phyloP scores from a whole-genome alignment of 1,140 invertebrate species.

The Daktulosphaira vitifoliae region DNA sequence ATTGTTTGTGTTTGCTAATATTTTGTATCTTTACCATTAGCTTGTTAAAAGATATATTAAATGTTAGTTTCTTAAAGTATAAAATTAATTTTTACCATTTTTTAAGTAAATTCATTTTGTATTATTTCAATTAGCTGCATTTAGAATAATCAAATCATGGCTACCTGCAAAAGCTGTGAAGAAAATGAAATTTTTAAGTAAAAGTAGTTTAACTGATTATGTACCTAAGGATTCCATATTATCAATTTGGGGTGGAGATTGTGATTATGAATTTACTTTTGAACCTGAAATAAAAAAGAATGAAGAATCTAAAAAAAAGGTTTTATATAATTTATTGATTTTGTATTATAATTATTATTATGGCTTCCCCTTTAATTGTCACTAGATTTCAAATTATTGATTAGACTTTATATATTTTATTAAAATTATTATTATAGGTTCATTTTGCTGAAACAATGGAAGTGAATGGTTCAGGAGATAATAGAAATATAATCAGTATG shows the following conservation, averaged over 20 bases:
- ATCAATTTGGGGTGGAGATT: constrained; percentile 76
- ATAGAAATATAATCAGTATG: constrained; percentile 12
- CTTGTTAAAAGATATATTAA: background rate
- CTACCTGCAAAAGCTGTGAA: constrained; percentile 80
- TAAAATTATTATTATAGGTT: constrained; percentile 1
- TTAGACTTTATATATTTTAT: background rate
- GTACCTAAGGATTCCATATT: constrained; percentile 66
- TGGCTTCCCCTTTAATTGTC: background rate
- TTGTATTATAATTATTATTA: background rate
- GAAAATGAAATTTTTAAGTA: constrained; percentile 81
- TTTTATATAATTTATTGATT: constrained; percentile 41
- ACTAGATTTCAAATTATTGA: background rate
- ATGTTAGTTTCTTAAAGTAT: background rate
- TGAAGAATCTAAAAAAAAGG: constrained; percentile 46
- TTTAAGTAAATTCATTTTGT: constrained; percentile 34
- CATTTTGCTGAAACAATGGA: constrained; percentile 25
- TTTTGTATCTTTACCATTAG: background rate
- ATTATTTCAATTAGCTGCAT: constrained; percentile 64
- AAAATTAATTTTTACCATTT: constrained; percentile 11
- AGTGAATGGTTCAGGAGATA: constrained; percentile 9
- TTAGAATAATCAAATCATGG: constrained; percentile 84
- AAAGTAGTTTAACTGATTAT: constrained; percentile 64
- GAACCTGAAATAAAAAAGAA: constrained; percentile 48
- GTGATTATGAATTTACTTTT: constrained; percentile 64
- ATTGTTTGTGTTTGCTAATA: background rate